Conservation (phyloP, 2,797 vertebrate genomes). For the Vultur gryphus region DNA sequence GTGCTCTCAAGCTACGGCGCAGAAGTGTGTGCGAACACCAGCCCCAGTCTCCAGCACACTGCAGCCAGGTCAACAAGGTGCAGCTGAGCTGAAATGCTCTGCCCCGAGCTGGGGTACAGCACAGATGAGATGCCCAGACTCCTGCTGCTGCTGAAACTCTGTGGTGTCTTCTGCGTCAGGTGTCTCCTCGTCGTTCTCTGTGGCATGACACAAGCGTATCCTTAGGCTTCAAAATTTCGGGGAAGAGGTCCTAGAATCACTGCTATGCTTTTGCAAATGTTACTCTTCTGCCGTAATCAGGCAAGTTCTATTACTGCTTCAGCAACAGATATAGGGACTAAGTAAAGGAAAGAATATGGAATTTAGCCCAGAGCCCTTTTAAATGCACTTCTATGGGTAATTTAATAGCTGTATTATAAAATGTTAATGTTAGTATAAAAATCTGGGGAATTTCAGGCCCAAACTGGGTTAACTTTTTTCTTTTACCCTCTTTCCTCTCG, state of each 20-base stretch:
- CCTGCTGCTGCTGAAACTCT: neutral
- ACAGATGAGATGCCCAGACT: neutral
- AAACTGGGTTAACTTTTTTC: constrained; percentile 4
- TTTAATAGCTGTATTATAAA: constrained; percentile 60
- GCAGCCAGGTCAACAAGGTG: neutral
- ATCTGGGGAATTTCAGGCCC: constrained; percentile 36
- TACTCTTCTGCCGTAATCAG: neutral
- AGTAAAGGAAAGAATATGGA: neutral
- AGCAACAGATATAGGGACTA: neutral
- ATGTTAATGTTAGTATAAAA: constrained; percentile 51
- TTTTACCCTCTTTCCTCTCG: constrained; percentile 12
- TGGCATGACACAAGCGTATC: fast-evolving
- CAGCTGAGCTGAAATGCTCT: neutral
- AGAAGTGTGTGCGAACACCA: fast-evolving
- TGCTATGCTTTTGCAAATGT: neutral
- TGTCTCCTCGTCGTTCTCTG: fast-evolving
- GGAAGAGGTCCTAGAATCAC: neutral
- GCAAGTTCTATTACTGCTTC: neutral
- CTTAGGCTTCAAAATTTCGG: neutral
- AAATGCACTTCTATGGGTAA: constrained; percentile 6
- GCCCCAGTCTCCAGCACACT: neutral
- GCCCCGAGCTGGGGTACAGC: neutral
- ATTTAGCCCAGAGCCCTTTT: constrained; percentile 14
- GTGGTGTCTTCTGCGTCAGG: fast-evolving
- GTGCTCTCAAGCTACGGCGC: fast-evolving